These are phyloP conservation scores for Gobio occitaniae DNA, from an alignment of 2,797 vertebrate species.

Conservation along the genomic window DNA sequence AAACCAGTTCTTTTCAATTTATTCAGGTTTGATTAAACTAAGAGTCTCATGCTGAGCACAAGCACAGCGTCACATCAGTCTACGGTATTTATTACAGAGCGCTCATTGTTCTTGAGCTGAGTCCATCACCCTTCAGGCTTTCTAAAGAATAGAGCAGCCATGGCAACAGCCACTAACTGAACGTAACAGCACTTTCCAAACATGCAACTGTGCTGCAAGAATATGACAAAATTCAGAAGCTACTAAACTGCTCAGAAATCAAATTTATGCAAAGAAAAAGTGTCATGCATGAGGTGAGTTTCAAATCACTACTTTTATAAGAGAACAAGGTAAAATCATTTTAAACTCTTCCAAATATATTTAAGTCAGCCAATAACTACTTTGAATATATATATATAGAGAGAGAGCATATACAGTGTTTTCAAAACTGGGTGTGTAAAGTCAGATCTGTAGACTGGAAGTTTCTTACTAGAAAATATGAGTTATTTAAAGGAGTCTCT, in stretches of 20 bases:
- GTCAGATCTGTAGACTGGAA: not conserved
- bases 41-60: conserved; percentile 19
- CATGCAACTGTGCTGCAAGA: conserved; percentile 26
- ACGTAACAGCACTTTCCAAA: conserved; percentile 55
- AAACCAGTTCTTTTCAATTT: not conserved
- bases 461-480: not conserved
- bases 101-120: conserved; percentile 70
- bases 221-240: conserved; percentile 34
- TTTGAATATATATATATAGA: not conserved
- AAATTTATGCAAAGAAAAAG: not conserved
- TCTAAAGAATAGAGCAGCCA: conserved; percentile 71
- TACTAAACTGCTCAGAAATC: not conserved
- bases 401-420: not conserved
- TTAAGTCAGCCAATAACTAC: not conserved
- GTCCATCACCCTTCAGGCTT: conserved; percentile 62
- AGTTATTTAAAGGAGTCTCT: not conserved
- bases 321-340: not conserved
- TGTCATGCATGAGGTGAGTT: conserved; percentile 20
- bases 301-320: not conserved
- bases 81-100: conserved; percentile 39
- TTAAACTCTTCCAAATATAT: not conserved
- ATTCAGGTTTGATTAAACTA: not conserved
- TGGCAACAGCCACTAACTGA: conserved; percentile 78
- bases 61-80: not conserved
- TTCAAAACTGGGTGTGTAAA: not conserved